These are phyloP conservation scores for Embidobia sp. DNA, from an alignment of 2,888 invertebrate species.

Conservation along the genomic window DNA sequence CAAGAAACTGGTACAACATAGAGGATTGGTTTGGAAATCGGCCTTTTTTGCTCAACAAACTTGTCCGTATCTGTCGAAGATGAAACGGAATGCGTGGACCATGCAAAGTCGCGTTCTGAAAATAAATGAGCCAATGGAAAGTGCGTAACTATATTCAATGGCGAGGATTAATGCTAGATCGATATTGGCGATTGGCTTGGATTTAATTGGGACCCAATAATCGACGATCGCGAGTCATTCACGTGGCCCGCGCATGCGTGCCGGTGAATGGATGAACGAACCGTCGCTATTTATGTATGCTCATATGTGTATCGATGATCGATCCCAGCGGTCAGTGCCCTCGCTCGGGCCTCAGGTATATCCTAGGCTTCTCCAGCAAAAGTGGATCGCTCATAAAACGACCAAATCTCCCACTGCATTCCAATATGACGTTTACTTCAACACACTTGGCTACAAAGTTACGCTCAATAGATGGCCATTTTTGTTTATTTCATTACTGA, in stretches of 20 bases:
- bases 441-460: too few species aligned
- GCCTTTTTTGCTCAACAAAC: too few species aligned
- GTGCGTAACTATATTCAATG: slow-evolving; percentile 3
- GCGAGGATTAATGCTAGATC: slow-evolving; percentile 12
- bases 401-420: slow-evolving; percentile 41
- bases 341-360: slow-evolving; percentile 36
- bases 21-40: too few species aligned
- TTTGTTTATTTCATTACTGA: too few species aligned
- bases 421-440: too few species aligned
- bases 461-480: too few species aligned
- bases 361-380: slow-evolving; percentile 43
- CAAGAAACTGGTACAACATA: too few species aligned
- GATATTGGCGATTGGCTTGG: slow-evolving; percentile 31
- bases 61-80: too few species aligned
- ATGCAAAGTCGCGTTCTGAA: too few species aligned
- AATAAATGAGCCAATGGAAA: too few species aligned
- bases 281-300: slow-evolving; percentile 63
- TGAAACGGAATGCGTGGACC: too few species aligned
- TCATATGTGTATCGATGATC: slow-evolving; percentile 66
- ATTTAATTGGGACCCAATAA: slow-evolving; percentile 54
- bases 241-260: slow-evolving; percentile 61
- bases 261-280: slow-evolving; percentile 57
- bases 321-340: slow-evolving; percentile 65
- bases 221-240: slow-evolving; percentile 60
- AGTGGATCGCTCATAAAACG: slow-evolving; percentile 41